A percentile compares a stretch with the other conserved stretches of the same genome.
phyloP scores from a whole-genome alignment of 2,113 vertebrate species.

The Phocoena phocoena region DNA sequence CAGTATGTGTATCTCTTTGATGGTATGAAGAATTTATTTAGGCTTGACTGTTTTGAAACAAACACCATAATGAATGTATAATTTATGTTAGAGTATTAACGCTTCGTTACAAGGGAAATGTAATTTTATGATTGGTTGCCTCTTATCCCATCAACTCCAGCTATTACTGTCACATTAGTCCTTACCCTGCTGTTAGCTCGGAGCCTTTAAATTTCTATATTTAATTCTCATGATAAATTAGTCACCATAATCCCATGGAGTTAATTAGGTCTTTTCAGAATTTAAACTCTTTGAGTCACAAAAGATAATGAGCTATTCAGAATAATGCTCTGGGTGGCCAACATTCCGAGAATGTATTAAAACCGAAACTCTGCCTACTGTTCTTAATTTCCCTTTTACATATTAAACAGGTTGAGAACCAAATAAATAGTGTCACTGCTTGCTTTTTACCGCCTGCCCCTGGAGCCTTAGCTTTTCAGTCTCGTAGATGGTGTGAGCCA shows the following conservation, averaged over 20 bases:
- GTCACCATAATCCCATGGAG: background rate
- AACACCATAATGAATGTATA: conserved; percentile 60
- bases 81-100: conserved; percentile 53
- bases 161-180: background rate
- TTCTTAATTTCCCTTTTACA: conserved; percentile 33
- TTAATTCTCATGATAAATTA: background rate
- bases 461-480: background rate
- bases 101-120: background rate
- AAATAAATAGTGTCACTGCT: background rate
- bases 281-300: background rate
- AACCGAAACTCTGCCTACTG: background rate
- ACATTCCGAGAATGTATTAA: conserved; percentile 39
- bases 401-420: conserved; percentile 62
- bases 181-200: background rate
- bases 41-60: conserved; percentile 51
- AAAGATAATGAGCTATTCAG: background rate
- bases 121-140: background rate
- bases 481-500: no score
- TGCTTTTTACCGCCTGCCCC: background rate
- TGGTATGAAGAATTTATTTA: conserved; percentile 53
- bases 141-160: background rate
- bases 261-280: conserved; percentile 38
- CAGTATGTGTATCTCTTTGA: background rate
- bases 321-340: conserved; percentile 9
- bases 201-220: background rate